Conservation (phyloP, 2,113 vertebrate genomes). For the Hassar affinis region DNA sequence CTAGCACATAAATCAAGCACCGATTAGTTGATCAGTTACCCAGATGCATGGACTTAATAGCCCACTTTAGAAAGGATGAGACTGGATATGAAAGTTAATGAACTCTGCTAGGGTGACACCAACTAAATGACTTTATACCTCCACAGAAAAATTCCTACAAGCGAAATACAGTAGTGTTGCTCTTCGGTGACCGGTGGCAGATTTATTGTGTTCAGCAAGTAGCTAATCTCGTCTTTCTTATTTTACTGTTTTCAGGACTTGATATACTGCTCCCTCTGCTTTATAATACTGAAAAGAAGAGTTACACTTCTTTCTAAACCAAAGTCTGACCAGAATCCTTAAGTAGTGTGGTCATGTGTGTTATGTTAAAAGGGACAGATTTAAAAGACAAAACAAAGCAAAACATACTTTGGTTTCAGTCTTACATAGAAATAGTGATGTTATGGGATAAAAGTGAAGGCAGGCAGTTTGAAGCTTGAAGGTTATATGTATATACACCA, state of each 20-base stretch:
- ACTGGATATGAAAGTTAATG: conserved; percentile 74
- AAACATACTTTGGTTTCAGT: not conserved
- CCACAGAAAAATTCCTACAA: conserved; percentile 44
- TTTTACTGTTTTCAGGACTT: conserved; percentile 34
- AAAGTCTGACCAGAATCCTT: conserved; percentile 23
- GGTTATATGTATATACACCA: too few species aligned
- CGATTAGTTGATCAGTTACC: conserved; percentile 76
- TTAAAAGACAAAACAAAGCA: too few species aligned
- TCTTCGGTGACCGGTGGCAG: conserved; percentile 42
- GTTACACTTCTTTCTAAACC: not conserved
- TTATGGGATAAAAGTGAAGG: not conserved
- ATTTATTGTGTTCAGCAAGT: conserved; percentile 37
- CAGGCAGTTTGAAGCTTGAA: not conserved
- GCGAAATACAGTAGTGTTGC: conserved; percentile 42
- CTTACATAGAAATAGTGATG: not conserved
- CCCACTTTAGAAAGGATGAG: conserved; percentile 70
- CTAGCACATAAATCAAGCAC: conserved; percentile 74
- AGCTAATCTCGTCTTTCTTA: conserved; percentile 25
- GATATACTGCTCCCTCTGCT: conserved; percentile 32
- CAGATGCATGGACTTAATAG: conserved; percentile 67
- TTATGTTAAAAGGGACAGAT: not conserved
- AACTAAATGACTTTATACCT: conserved; percentile 48
- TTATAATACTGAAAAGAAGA: conserved; percentile 14
- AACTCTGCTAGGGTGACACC: conserved; percentile 64
- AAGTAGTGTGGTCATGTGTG: not conserved